Evolutionary conservation across 2,113 vertebrate genomes (phyloP), one percentile per base, ranked within the genome.

Genomic region (Odocoileus virginianus): DNA sequence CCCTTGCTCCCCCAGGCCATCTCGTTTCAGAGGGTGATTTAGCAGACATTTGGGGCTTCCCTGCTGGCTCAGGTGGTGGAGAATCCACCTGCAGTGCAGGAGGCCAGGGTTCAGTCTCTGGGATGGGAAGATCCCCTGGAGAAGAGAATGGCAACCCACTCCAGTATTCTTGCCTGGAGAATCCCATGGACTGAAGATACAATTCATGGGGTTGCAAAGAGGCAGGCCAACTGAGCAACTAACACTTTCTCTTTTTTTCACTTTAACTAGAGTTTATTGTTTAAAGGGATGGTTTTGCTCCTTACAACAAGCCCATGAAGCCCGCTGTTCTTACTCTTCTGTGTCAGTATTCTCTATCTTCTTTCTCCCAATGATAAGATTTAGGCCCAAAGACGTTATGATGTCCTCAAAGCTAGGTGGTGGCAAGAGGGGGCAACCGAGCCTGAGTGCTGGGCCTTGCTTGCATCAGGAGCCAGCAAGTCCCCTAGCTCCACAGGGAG

Each of bases 301-400:
- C n/a, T 52, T 27, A 1, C 10, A 10, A 33, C 19, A 30, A 47
- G 36, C 27, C 45, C 7, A 8, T 4, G 0, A 55, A 79, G 50
- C 17, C 17, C 8, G 40, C 19, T 23, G 30, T 19, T 27, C 43
- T 91, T 33, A 13, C 2, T 0, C 2, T 7, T 30, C 57, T 8
- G 0, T 0, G 11, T 33, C 78, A 6, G 1, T 25, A 7, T 6
- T 60, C 36, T 27, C 71, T 23, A 50, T 40, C 25, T n/a, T 40
- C 91, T n/a, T 28, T 8, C 55, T 57, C 40, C 45, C 76, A 40
- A 0, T 13, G n/a, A 78, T 13, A 40, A 60, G 58, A 85, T 25
- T 40, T 13, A 30, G 91, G 28, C 52, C 27, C 43, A 92, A 47
- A 61, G 58, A 76, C 14, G 3, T 50, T 50, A 45, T 13, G 23